Evolutionary conservation across 2,797 vertebrate genomes (phyloP).

Genomic region (Bradypodion pumilum): DNA sequence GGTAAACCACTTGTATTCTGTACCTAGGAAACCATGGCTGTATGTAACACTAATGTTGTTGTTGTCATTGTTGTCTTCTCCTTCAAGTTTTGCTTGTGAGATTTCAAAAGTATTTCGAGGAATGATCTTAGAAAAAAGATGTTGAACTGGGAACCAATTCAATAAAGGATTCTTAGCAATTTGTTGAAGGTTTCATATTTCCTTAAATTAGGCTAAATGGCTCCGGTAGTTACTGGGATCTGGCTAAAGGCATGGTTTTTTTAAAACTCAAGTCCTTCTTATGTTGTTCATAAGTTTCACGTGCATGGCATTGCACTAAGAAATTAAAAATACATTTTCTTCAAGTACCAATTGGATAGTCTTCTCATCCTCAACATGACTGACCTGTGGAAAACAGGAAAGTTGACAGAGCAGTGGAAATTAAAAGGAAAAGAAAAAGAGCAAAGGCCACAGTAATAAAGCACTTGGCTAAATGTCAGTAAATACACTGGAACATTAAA

Average conservation of each 20-base stretch:
- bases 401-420: conserved; percentile 35
- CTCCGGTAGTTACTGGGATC: not conserved
- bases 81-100: not conserved
- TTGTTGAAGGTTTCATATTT: not conserved
- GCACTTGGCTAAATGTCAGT: conserved; percentile 68
- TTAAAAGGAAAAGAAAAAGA: not conserved
- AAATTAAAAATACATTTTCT: conserved; percentile 11
- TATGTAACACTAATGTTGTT: no score
- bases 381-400: conserved; percentile 46
- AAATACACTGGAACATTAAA: conserved; percentile 55
- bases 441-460: conserved; percentile 69
- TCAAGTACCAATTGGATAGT: conserved; percentile 44
- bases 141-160: not conserved
- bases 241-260: not conserved
- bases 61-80: no score
- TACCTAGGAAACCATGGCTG: no score
- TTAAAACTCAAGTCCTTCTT: conserved; percentile 2
- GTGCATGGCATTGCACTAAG: conserved; percentile 19
- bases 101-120: not conserved
- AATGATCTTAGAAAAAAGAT: not conserved
- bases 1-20: no score
- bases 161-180: not conserved
- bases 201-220: not conserved
- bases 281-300: conserved; percentile 35
- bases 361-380: conserved; percentile 17